phyloP scores from a whole-genome alignment of 2,888 invertebrate genomes.

The Cataglyphis albicans region DNA sequence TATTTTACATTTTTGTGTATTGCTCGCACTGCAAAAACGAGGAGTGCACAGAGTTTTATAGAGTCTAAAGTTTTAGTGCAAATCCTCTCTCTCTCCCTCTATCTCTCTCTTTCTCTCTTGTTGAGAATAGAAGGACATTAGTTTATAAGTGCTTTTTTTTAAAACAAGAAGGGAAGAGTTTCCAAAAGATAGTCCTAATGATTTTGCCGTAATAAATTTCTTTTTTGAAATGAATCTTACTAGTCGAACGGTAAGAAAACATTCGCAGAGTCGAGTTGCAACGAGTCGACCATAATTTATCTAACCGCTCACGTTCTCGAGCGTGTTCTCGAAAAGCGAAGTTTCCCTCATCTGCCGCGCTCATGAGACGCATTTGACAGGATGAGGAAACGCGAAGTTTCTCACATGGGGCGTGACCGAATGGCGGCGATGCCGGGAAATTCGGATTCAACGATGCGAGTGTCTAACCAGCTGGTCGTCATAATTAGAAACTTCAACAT shows the following conservation, averaged over 20 bases:
- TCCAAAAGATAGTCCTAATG: neutral
- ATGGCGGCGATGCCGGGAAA: constrained; percentile 35
- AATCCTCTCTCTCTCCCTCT: neutral
- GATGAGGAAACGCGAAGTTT: constrained; percentile 52
- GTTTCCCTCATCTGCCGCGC: constrained; percentile 43
- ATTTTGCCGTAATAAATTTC: constrained; percentile 16
- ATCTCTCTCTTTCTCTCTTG: neutral
- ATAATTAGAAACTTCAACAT: constrained; percentile 53
- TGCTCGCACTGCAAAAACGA: neutral
- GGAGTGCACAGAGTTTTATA: neutral
- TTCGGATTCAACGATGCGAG: constrained; percentile 47
- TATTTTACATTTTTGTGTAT: neutral
- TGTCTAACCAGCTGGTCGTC: constrained; percentile 52
- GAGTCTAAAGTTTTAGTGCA: neutral
- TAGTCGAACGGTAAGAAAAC: constrained; percentile 29
- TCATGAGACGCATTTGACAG: constrained; percentile 49
- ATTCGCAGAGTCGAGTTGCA: constrained; percentile 22
- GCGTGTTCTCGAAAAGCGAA: constrained; percentile 46
- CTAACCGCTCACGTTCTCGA: constrained; percentile 24
- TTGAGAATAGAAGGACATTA: neutral
- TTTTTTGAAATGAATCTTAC: constrained; percentile 20
- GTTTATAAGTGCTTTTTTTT: neutral
- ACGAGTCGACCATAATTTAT: constrained; percentile 33
- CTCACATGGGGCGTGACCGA: constrained; percentile 54
- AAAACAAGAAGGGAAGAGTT: neutral